phyloP scores from a whole-genome alignment of 2,113 vertebrate species.

The Machaerirhynchus nigripectus region DNA sequence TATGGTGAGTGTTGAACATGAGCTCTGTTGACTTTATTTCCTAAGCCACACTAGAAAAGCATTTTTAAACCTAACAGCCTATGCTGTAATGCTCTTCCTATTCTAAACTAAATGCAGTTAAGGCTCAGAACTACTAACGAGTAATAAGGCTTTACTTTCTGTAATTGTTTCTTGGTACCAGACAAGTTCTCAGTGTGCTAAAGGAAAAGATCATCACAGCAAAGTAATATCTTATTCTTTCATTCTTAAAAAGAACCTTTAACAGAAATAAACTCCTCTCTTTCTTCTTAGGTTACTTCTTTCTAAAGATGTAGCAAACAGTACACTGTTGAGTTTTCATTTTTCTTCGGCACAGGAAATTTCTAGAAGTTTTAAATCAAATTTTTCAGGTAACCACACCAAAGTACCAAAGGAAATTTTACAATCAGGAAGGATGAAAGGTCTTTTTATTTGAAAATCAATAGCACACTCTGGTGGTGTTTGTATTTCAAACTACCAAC shows the following conservation, averaged over 20 bases:
- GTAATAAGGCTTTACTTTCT: background rate
- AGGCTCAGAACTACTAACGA: background rate
- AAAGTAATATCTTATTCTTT: background rate
- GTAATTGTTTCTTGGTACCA: background rate
- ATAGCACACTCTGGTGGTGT: slow-evolving; percentile 77
- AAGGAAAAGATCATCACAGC: background rate
- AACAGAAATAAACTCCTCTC: background rate
- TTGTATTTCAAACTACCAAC: background rate
- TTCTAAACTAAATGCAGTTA: background rate
- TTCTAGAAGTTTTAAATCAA: background rate
- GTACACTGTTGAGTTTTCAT: background rate
- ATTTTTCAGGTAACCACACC: background rate
- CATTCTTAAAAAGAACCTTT: background rate
- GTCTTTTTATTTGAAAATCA: slow-evolving; percentile 39
- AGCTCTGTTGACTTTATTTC: background rate
- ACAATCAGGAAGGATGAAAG: background rate
- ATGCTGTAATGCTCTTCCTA: background rate
- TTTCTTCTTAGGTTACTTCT: background rate
- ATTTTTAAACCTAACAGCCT: background rate
- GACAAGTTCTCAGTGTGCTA: background rate
- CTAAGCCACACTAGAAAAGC: background rate
- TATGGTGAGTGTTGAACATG: background rate
- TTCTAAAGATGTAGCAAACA: background rate
- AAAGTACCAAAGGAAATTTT: background rate
- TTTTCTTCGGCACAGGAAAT: background rate